Evolutionary conservation across 2,797 vertebrate species (phyloP).

Genomic region (Percopsis omiscomaycus): DNA sequence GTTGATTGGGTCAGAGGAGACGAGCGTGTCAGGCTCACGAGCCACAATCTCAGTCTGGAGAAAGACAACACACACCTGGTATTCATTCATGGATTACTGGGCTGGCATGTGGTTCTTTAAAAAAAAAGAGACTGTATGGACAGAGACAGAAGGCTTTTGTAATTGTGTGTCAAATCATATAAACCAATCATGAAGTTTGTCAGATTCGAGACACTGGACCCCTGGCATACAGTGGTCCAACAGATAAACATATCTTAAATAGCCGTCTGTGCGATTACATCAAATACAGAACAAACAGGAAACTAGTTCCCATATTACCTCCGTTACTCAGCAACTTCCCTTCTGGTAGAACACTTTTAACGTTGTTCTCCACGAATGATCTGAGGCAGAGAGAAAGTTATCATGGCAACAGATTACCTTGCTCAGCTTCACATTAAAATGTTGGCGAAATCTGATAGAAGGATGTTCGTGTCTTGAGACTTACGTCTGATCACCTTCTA

Average conservation of each 20-base stretch:
- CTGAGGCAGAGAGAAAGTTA: constrained; percentile 48
- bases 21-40: constrained; percentile 45
- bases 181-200: too few relatives aligned
- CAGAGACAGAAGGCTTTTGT: too few relatives aligned
- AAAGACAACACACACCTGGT: not conserved
- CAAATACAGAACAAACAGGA: not conserved
- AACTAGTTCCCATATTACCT: constrained; percentile 48
- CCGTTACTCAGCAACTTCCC: constrained; percentile 56
- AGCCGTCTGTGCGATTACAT: too few relatives aligned
- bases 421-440: not conserved
- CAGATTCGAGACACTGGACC: too few relatives aligned
- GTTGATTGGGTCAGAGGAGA: constrained; percentile 41
- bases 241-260: too few relatives aligned
- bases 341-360: constrained; percentile 65
- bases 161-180: too few relatives aligned
- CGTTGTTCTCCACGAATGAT: constrained; percentile 74
- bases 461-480: constrained; percentile 47
- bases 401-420: not conserved
- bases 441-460: not conserved
- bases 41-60: constrained; percentile 50
- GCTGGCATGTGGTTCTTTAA: too few relatives aligned
- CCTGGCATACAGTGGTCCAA: too few relatives aligned
- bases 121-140: too few relatives aligned
- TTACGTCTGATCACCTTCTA: constrained; percentile 89
- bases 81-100: not conserved